Base-by-base conservation (phyloP, 2,113 vertebrate species). In the Ophiodon elongatus region DNA sequence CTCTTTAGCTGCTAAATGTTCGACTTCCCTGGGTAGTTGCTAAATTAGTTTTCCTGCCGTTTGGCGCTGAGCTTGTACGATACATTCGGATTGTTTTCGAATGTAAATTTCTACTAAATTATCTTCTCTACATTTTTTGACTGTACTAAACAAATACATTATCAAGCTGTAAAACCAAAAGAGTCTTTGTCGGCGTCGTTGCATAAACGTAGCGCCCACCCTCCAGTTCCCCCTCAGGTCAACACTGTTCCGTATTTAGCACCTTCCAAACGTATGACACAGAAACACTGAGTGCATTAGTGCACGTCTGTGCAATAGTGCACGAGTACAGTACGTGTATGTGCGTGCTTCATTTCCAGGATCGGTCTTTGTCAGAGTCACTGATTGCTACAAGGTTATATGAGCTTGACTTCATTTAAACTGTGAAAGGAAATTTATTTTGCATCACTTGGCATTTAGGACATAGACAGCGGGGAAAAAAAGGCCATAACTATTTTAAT, bases 391-490 rank as follows among this genome's bases (percentile, higher is more conserved):
- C 68, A 83, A 90, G 79, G 80, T 92, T 89, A 84, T 84, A 80
- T 89, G 85, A 88, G 80, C 90, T 91, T 91, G 82, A 86, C 81
- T 90, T 91, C 54, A 67, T 91, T 89, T 89, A 86, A 86, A 91
- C 73, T 76, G 80, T 74, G 64, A 91, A 84, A 88, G 82, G 68
- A 91, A 65, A 88, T 88, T 70, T 70, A 70, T 79, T 90, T 91
- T 90, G 87, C 91, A 68, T 91, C 79, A 89, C 84, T 93, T 94
- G 83, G 86, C 85, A 89, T 93, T 91, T 89, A 92, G 83, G 88
- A 87, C 90, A 85, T 52, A 76, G 66, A 75, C 57, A 60, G 66
- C 4, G 4, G 57, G 69, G 71, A 13, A 41, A 27, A n/a, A 62
- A 72, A 71, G 66, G 43, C 23, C 77, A 71, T 86, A 85, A 86